Base-by-base conservation (phyloP, 2,888 invertebrate species). In the Entomobrya proxima region DNA sequence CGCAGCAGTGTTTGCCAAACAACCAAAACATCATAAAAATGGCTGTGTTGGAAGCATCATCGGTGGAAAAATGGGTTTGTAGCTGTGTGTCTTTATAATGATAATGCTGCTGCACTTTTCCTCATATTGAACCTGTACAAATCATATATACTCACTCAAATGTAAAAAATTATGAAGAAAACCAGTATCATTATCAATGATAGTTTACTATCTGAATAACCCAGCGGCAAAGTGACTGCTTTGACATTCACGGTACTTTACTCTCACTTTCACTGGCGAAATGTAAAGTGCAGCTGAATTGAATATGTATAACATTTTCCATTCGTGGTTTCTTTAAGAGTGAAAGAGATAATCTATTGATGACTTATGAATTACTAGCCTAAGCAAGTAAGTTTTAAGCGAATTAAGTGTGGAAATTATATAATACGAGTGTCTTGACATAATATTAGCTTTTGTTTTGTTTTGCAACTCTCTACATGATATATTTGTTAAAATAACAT, bases 141-240 rank as follows among this genome's bases (percentile, higher is more conserved):
- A 21, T 9, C 2, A 15, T 13, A 67, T 7, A 18, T 21, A 40
- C 7, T 6, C n/a, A 40, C 21, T 18, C 11, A 27, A 64, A n/a
- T n/a, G n/a, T 37, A 40, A 13, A 32, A 61, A 9, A 11, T 21
- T 11, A 27, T 27, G 15, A 58, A 61, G 30, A 32, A 11, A 32
- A 32, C 18, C 11, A 5, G 24, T 40, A 21, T 32, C 37, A 35
- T n/a, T n/a, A n/a, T 18, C 64, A 37, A 35, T 15, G 24, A 9
- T n/a, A 40, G 9, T 1, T 2, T 37, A 40, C 11, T 24, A 40
- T 37, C 67, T 15, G 15, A 27, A 21, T n/a, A 37, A 67, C 13
- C 30, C 24, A 67, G 2, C 37, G 69, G 44, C 64, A 67, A 67
- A 67, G 64, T 72, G 72, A 72, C 72, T 44, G 27, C 9, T 47